phyloP scores from a whole-genome alignment of 2,113 vertebrate genomes.

The Montifringilla adamsi region DNA sequence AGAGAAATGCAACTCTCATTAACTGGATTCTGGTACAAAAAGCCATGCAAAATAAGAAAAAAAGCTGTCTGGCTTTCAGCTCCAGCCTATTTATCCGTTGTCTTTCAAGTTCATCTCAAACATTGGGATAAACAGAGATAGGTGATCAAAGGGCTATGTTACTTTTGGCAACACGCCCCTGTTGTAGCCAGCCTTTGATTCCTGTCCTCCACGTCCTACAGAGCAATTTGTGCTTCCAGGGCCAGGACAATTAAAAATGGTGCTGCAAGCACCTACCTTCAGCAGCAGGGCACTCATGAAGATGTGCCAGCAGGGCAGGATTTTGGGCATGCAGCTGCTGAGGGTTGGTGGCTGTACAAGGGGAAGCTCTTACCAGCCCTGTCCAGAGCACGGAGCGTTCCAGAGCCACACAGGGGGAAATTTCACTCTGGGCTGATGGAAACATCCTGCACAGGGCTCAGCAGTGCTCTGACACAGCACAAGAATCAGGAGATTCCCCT shows the following conservation, averaged over 20 bases:
- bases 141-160: conserved; percentile 23
- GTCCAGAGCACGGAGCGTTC: accelerated
- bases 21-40: not conserved
- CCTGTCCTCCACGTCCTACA: not conserved
- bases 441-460: not conserved
- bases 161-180: not conserved
- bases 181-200: not conserved
- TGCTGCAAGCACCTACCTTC: not conserved
- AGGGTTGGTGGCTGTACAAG: not conserved
- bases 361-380: not conserved
- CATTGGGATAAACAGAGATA: conserved; percentile 30
- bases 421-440: not conserved
- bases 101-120: conserved; percentile 56
- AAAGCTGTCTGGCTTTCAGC: not conserved
- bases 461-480: not conserved
- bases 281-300: not conserved
- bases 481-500: not conserved
- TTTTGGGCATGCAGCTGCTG: not conserved
- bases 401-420: not conserved
- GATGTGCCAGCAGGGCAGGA: not conserved
- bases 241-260: not conserved
- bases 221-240: not conserved
- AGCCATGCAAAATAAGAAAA: not conserved
- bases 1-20: not conserved
- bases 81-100: not conserved